These are phyloP conservation scores for Vesta saturnalis DNA, from an alignment of 2,888 invertebrate genomes.

Conservation along the genomic window DNA sequence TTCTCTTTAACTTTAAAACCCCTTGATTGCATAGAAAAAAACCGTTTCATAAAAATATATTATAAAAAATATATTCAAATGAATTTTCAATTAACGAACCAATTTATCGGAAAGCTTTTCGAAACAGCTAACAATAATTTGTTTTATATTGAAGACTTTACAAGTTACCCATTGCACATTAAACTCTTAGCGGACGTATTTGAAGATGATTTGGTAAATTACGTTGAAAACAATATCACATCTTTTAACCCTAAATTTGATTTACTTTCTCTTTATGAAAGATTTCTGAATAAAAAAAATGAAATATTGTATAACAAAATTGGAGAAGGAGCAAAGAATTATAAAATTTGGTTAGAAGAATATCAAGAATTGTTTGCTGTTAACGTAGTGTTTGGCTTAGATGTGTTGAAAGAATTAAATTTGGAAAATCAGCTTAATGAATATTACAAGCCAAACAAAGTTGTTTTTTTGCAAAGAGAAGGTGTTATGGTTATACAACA, in stretches of 20 bases:
- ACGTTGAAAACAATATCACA: background rate
- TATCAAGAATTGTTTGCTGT: constrained; percentile 10
- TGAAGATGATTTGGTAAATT: background rate
- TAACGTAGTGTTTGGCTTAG: background rate
- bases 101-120: constrained; percentile 3
- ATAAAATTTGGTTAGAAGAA: background rate
- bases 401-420: background rate
- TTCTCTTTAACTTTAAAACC: background rate
- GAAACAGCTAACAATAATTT: background rate
- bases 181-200: constrained; percentile 6
- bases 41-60: background rate
- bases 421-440: background rate
- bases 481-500: background rate
- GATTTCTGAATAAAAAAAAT: background rate
- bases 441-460: background rate
- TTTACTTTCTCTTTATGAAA: background rate
- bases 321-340: background rate
- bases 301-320: constrained; percentile 6
- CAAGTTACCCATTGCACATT: background rate
- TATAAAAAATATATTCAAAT: background rate
- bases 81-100: background rate
- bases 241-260: background rate
- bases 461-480: background rate
- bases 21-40: background rate
- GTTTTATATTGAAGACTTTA: background rate